These are phyloP conservation scores for Asarcornis scutulata DNA, from an alignment of 2,113 vertebrate genomes.

Conservation along the genomic window DNA sequence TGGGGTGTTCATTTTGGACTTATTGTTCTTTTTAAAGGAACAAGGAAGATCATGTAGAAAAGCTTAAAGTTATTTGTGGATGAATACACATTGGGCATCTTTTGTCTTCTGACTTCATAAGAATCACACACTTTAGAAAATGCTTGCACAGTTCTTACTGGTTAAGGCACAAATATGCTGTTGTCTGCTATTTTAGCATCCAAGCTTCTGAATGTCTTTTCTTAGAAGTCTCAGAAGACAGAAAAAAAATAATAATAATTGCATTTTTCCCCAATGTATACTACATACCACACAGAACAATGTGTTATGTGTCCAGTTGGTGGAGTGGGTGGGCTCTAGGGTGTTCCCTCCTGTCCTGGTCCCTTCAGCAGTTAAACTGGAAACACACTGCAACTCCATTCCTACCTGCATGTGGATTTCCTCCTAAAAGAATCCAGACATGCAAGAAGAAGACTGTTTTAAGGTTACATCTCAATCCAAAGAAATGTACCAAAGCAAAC, in stretches of 20 bases:
- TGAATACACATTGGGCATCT: not conserved
- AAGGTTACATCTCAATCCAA: not conserved
- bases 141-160: not conserved
- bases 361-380: not conserved
- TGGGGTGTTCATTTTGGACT: not conserved
- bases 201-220: not conserved
- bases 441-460: not conserved
- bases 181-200: not conserved
- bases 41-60: not conserved
- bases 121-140: not conserved
- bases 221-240: not conserved
- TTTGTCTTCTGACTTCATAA: not conserved
- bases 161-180: not conserved
- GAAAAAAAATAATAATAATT: not conserved
- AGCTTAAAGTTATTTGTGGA: not conserved
- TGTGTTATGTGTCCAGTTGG: fast-evolving
- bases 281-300: not conserved
- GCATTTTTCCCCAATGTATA: not conserved
- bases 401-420: not conserved
- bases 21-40: not conserved
- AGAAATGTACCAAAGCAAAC: not conserved
- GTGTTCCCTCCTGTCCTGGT: not conserved
- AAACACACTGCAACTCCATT: not conserved
- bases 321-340: not conserved
- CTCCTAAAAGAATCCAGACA: not conserved